phyloP scores from a whole-genome alignment of 2,113 vertebrate species.

The Tauraco erythrolophus region DNA sequence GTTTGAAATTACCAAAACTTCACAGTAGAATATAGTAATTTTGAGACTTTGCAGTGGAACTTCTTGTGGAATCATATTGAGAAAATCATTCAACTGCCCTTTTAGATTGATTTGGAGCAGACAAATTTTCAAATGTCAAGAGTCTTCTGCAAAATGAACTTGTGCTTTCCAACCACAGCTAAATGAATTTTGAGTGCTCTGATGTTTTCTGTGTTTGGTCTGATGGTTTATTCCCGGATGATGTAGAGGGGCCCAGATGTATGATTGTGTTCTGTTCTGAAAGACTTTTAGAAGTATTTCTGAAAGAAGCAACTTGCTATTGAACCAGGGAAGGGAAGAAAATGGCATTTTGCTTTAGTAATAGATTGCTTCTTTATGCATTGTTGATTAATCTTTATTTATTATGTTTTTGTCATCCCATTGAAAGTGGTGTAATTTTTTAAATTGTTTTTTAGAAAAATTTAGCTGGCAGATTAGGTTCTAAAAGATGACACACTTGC shows the following conservation, averaged over 20 bases:
- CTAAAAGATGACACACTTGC: not conserved
- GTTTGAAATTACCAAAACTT: not conserved
- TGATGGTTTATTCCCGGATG: not conserved
- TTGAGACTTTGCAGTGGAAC: not conserved
- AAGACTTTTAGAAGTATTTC: not conserved
- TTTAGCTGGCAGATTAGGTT: not conserved
- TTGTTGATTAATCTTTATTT: not conserved
- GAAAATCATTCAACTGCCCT: not conserved
- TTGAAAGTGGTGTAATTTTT: not conserved
- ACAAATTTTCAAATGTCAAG: not conserved
- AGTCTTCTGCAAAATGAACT: not conserved
- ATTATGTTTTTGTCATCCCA: not conserved
- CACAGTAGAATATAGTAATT: not conserved
- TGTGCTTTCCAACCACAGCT: not conserved
- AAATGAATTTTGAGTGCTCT: not conserved
- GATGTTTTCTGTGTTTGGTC: not conserved
- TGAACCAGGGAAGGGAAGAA: not conserved
- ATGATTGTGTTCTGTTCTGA: not conserved
- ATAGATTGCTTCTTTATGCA: not conserved
- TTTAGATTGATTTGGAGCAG: not conserved
- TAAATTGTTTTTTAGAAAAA: fast-evolving
- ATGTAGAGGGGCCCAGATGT: not conserved
- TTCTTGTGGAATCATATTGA: not conserved
- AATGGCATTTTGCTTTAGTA: not conserved
- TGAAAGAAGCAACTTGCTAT: not conserved